Conservation (phyloP, 2,797 vertebrate species). For the Amblyopsis hoosieri region DNA sequence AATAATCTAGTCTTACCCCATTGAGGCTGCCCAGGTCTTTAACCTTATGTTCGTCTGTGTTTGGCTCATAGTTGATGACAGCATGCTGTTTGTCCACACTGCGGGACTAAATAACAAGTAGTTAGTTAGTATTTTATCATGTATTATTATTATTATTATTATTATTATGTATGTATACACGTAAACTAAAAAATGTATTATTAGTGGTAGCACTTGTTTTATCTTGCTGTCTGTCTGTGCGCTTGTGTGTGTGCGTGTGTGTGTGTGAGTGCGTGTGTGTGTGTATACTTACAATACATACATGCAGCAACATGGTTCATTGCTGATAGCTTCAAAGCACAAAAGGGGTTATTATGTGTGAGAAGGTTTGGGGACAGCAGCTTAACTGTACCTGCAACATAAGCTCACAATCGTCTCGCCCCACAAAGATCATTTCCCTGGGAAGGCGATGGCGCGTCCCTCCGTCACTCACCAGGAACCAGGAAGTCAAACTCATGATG, state of each 20-base stretch:
- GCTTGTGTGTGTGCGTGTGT: too few species aligned
- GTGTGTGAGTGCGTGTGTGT: too few species aligned
- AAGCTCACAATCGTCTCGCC: constrained; percentile 96
- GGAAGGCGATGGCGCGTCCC: constrained; percentile 95
- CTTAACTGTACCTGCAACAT: constrained; percentile 90
- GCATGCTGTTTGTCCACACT: constrained; percentile 99
- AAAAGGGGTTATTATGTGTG: not conserved
- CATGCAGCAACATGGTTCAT: too few species aligned
- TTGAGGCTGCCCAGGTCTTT: constrained; percentile 97
- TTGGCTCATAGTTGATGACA: constrained; percentile 92
- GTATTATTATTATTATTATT: too few species aligned
- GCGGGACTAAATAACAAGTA: constrained; percentile 83
- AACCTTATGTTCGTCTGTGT: constrained; percentile 89
- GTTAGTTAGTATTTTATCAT: constrained; percentile 39
- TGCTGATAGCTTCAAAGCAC: too few species aligned
- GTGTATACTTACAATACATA: too few species aligned
- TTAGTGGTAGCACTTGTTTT: too few species aligned
- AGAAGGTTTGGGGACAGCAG: constrained; percentile 1
- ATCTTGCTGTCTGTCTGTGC: too few species aligned
- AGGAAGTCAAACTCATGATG: constrained; percentile 95
- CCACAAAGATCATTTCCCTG: constrained; percentile 98
- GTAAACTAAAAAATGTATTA: too few species aligned
- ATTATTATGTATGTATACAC: too few species aligned
- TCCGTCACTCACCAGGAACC: constrained; percentile 96
- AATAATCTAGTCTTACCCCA: constrained; percentile 80